These are phyloP conservation scores for Nasonia longicornis DNA, from an alignment of 1,140 invertebrate species.

Conservation along the genomic window DNA sequence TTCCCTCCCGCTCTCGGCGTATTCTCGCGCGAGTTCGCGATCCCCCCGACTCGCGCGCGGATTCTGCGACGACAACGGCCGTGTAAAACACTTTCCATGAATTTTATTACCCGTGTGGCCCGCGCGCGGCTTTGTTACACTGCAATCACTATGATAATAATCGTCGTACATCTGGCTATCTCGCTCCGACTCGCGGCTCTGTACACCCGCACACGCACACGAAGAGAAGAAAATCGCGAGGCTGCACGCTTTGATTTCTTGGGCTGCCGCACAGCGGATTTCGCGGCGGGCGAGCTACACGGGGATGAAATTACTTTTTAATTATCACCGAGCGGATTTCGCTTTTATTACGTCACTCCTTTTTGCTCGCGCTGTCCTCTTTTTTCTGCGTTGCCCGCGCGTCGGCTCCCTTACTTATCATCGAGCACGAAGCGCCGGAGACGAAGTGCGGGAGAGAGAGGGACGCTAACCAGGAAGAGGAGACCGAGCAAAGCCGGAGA, in stretches of 20 bases:
- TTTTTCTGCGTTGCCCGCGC: constrained; percentile 4
- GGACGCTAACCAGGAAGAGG: constrained; percentile 19
- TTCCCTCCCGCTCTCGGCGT: constrained; percentile 44
- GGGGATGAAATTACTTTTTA: constrained; percentile 63
- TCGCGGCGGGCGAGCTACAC: constrained; percentile 17
- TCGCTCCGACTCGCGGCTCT: background rate
- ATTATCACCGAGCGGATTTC: constrained; percentile 62
- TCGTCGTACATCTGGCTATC: background rate
- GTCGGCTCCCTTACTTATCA: constrained; percentile 43
- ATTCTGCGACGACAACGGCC: constrained; percentile 44
- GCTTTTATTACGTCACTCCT: constrained; percentile 56
- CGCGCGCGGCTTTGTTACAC: constrained; percentile 9
- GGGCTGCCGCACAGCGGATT: constrained; percentile 18
- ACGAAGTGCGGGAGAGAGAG: constrained; percentile 8
- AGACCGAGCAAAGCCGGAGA: constrained; percentile 21
- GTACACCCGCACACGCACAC: background rate
- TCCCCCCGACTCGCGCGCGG: background rate
- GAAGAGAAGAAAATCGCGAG: background rate
- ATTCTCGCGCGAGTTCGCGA: constrained; percentile 38
- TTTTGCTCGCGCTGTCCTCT: constrained; percentile 32
- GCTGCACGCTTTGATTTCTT: constrained; percentile 33
- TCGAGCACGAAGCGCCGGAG: constrained; percentile 4
- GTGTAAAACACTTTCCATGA: constrained; percentile 67
- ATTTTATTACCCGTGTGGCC: constrained; percentile 60
- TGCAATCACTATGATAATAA: constrained; percentile 17